These are phyloP conservation scores for Phrynocephalus versicolor DNA, from an alignment of 2,113 vertebrate genomes.

Conservation along the genomic window DNA sequence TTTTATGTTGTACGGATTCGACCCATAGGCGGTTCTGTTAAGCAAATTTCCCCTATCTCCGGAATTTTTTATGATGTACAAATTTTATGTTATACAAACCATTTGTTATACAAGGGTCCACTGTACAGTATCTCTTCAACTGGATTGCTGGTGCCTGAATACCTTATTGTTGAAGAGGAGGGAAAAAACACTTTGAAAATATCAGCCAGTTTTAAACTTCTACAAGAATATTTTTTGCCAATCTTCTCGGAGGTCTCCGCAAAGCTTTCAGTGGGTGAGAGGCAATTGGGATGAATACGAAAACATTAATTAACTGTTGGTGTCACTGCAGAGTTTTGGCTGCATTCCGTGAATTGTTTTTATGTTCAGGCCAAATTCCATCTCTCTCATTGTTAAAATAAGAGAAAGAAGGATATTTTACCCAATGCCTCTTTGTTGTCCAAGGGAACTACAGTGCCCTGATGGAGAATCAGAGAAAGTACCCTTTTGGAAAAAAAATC, in stretches of 20 bases:
- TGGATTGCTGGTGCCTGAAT: not conserved
- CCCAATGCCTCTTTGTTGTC: conserved; percentile 59
- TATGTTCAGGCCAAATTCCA: conserved; percentile 43
- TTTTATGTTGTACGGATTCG: no score
- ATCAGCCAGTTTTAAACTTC: conserved; percentile 3
- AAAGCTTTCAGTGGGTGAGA: conserved; percentile 52
- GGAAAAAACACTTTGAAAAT: not conserved
- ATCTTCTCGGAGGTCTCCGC: conserved; percentile 9
- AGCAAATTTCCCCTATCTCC: no score
- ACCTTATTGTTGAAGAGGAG: not conserved
- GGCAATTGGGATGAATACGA: conserved; percentile 51
- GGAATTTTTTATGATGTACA: no score
- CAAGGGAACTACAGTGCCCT: conserved; percentile 13
- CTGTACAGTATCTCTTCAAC: no score
- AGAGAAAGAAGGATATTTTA: not conserved
- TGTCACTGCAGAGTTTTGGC: conserved; percentile 43
- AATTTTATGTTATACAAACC: no score
- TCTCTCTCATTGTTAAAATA: conserved; percentile 12
- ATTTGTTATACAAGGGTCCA: no score
- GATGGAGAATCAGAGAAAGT: not conserved
- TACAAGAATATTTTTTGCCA: conserved; percentile 37
- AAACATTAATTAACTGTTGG: conserved; percentile 63
- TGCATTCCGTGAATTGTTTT: conserved; percentile 36
- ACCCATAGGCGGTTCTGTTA: no score
- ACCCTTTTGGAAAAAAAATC: conserved; percentile 57